Percentiles rank a stretch among this genome's conserved stretches.
These are phyloP conservation scores for Ginglymostoma cirratum DNA, from an alignment of 2,113 vertebrate species.

Conservation along the genomic window DNA sequence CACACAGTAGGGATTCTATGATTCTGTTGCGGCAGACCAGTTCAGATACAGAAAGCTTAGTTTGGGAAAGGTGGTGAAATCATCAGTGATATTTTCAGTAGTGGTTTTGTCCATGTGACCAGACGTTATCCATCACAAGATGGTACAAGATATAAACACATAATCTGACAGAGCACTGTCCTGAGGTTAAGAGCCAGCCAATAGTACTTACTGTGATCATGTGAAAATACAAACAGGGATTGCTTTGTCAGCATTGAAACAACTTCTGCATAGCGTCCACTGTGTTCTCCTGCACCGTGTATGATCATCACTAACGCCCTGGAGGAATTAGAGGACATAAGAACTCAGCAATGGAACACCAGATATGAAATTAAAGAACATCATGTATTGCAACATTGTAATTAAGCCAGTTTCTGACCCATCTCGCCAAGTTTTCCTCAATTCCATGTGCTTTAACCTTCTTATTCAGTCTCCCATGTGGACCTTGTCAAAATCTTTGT, in stretches of 20 bases:
- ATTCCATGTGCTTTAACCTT: too few species aligned
- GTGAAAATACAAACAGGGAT: conserved; percentile 78
- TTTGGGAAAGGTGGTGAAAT: neutral
- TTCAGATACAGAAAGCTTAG: neutral
- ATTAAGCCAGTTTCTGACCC: neutral
- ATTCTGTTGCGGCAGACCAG: neutral
- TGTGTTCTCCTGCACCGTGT: conserved; percentile 88
- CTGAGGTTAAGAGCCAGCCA: neutral
- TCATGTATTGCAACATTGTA: neutral
- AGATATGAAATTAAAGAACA: neutral
- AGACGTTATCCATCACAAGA: neutral
- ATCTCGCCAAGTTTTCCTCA: neutral
- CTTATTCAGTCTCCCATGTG: too few species aligned
- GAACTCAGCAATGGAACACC: neutral
- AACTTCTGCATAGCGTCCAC: conserved; percentile 78
- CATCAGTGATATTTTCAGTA: neutral
- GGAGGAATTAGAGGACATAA: conserved; percentile 29
- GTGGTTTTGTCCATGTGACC: neutral
- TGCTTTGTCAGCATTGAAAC: conserved; percentile 71
- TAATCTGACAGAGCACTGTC: neutral
- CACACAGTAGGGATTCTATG: too few species aligned
- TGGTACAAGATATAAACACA: neutral
- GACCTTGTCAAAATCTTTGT: too few species aligned
- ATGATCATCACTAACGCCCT: conserved; percentile 83
- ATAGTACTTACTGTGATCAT: conserved; percentile 84